Evolutionary conservation across 2,888 invertebrate genomes (phyloP).

Genomic region (Acronicta psi): DNA sequence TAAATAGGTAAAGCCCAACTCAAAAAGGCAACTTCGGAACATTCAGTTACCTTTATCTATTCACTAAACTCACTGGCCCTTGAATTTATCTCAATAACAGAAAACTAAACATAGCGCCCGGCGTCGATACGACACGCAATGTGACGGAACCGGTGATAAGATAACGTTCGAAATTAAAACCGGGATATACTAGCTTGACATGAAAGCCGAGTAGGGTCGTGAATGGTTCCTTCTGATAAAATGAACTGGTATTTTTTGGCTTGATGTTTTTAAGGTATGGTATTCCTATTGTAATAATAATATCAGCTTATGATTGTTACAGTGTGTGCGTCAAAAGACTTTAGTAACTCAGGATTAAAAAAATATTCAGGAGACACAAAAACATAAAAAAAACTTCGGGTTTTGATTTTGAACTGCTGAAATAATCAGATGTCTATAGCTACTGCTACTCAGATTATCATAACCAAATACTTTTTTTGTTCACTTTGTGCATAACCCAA

Average conservation of each 20-base stretch:
- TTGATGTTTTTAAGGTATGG: background rate
- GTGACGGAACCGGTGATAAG: slow-evolving; percentile 55
- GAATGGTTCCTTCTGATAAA: background rate
- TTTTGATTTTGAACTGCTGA: too few relatives aligned
- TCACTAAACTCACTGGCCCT: slow-evolving; percentile 21
- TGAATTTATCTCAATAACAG: slow-evolving; percentile 57
- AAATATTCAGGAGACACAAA: too few relatives aligned
- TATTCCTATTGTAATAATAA: too few relatives aligned
- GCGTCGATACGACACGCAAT: slow-evolving; percentile 52
- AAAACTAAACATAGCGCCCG: slow-evolving; percentile 51
- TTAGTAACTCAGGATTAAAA: too few relatives aligned
- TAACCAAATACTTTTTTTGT: too few relatives aligned
- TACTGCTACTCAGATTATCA: too few relatives aligned
- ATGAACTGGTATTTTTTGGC: background rate
- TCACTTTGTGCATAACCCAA: too few relatives aligned
- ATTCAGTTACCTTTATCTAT: slow-evolving; percentile 20
- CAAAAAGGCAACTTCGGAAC: background rate
- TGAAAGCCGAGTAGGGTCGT: slow-evolving; percentile 24
- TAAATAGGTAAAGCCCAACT: too few relatives aligned
- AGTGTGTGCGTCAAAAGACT: too few relatives aligned
- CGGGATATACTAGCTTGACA: slow-evolving; percentile 50
- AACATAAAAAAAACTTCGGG: too few relatives aligned
- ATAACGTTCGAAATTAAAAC: slow-evolving; percentile 52
- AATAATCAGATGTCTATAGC: too few relatives aligned
- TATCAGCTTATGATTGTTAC: too few relatives aligned